Evolutionary conservation across 53 echinoderm and acorn worm genomes (phyloP), one percentile per base, ranked within the genome.

Genomic region (Astropecten irregularis): DNA sequence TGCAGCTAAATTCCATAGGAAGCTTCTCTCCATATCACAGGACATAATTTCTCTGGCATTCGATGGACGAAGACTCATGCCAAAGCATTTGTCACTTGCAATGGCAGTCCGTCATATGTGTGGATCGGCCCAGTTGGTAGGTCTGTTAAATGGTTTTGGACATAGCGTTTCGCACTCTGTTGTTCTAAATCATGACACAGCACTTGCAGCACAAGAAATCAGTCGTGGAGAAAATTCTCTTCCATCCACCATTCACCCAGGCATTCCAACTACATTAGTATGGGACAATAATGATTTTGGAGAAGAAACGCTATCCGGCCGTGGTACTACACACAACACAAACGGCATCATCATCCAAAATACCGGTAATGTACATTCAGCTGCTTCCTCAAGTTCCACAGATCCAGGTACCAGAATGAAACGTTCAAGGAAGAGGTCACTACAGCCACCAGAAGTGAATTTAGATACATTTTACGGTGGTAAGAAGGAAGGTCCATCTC

Each of bases 251-350:
- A 69, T 69, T 23, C 44, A 23, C 9, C 30, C 49, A 9, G 69
- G 69, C 27, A 48, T 23, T 10, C 69, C 20, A 9, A 83, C 89
- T 19, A 89, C 89, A 23, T 46, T 89, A 20, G 83, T 83, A 1
- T 83, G 74, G 89, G 88, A 83, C 74, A 88, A 83, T 31, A 73
- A 63, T 40, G 85, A 85, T 25, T 85, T 85, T 23, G 68, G 83
- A 28, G 85, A 73, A 64, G 85, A 85, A 85, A 85, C 85, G 19
- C 64, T 62, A 44, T 48, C 73, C 22, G 85, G 85, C 35, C 50
- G 49, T 48, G 73, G 85, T 16, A 85, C 73, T 31, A 85, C 85
- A 62, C 85, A 85, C 62, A 85, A 85, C 64, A 85, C 85, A 47
- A 85, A 84, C 47, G 77, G 84, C 35, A 89, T 89, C 39, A 59